Base-by-base conservation (phyloP, 2,888 invertebrate genomes). In the Philopedon plagiatum region DNA sequence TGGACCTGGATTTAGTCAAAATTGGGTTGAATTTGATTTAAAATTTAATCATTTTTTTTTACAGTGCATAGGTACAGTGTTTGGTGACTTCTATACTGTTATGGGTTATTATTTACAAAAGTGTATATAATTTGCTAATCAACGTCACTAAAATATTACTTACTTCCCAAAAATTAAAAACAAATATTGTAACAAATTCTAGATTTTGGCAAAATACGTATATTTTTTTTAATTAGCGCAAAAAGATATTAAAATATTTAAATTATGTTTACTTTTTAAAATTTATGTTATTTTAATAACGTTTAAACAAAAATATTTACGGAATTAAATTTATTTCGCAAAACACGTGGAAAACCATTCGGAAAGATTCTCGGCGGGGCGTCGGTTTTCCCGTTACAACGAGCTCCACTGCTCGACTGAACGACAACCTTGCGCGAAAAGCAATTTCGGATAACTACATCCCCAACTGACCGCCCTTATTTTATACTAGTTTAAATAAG, bases 381-480 rank as follows among this genome's bases (percentile, higher is more conserved):
- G 37, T 34, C 34, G 32, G 41, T 23, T 26, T 41, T 41, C 26
- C 23, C 41, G 58, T 39, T 13, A n/a, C 68, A 41, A 61, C 51
- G 61, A 68, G 68, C 68, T 32, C 26, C 62, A 26, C 13, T 51
- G 61, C 68, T 23, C 68, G 68, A 68, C 68, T 68, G 54, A 68
- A 62, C 39, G 21, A 44, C n/a, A 41, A 23, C 19, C 61, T 60
- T 68, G 68, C 61, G 68, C 68, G 41, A 39, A 44, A 11, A 9
- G 23, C 15, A 41, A 44, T 44, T 60, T 23, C 57, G 19, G 21
- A 37, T 18, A 32, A 13, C 34, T 37, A 32, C 57, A 39, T n/a
- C 57, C 32, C 34, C 15, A 23, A 29, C 49, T 58, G 46, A 44
- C 46, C 29, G 34, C 9, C 66, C 34, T 26, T 21, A 60, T 58